These are phyloP conservation scores for Hydraecia micacea DNA, from an alignment of 2,888 invertebrate genomes.

Conservation along the genomic window DNA sequence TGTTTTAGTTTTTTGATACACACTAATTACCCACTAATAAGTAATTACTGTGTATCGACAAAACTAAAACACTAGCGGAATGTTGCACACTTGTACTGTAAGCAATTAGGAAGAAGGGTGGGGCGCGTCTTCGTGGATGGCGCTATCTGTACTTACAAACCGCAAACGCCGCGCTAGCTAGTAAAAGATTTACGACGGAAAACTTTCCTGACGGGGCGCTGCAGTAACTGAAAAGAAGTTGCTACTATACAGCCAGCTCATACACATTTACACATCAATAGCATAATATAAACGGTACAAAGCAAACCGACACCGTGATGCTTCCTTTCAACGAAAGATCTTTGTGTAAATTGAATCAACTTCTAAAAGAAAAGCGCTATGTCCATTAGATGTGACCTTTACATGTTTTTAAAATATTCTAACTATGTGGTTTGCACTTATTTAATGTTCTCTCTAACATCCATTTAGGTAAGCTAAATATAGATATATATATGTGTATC, in stretches of 20 bases:
- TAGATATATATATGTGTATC: too few relatives aligned
- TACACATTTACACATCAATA: conserved; percentile 9
- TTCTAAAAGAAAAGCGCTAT: not conserved
- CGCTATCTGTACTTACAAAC: not conserved
- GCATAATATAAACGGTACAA: not conserved
- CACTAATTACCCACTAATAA: too few relatives aligned
- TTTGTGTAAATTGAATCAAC: conserved; percentile 11
- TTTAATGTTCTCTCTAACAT: not conserved
- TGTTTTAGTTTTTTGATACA: too few relatives aligned
- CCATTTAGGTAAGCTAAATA: not conserved
- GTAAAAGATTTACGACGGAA: not conserved
- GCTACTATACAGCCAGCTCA: not conserved
- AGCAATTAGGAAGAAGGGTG: too few relatives aligned
- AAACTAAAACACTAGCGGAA: too few relatives aligned
- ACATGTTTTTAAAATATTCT: not conserved
- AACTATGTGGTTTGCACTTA: not conserved
- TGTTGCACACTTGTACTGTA: too few relatives aligned
- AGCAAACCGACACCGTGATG: not conserved
- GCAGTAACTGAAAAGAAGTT: not conserved
- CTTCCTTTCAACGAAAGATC: not conserved
- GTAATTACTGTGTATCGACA: too few relatives aligned
- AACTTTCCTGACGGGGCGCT: too few relatives aligned
- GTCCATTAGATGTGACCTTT: not conserved
- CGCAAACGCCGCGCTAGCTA: not conserved
- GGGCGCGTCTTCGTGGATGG: too few relatives aligned